phyloP scores from a whole-genome alignment of 2,113 vertebrate genomes.

The Pontoporia blainvillei region DNA sequence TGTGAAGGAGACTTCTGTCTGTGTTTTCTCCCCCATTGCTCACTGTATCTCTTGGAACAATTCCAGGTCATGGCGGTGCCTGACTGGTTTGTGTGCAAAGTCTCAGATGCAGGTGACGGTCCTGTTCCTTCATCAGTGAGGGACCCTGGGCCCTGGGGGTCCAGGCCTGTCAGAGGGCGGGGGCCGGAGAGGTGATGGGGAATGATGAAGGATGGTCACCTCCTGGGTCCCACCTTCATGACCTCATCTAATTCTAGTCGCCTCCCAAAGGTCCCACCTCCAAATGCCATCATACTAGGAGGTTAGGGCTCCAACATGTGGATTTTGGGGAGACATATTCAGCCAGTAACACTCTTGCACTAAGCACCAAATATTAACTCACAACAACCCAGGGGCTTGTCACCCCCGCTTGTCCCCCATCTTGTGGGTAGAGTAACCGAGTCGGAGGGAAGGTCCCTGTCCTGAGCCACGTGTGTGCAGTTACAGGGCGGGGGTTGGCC shows the following conservation, averaged over 20 bases:
- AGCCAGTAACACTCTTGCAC: neutral
- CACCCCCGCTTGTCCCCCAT: neutral
- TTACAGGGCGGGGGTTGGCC: neutral
- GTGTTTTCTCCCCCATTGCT: neutral
- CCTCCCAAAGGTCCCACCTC: neutral
- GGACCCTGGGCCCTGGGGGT: no score
- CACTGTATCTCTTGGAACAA: neutral
- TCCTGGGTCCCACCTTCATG: neutral
- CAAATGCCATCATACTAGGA: neutral
- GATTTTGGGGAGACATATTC: neutral
- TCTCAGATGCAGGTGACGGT: neutral
- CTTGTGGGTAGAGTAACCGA: neutral
- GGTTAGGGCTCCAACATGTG: no score
- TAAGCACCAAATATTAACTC: neutral
- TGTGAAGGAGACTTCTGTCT: neutral
- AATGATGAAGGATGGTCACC: neutral
- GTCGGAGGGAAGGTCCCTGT: neutral
- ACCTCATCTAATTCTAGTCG: neutral
- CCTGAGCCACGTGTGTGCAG: neutral
- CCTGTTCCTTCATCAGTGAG: fast-evolving
- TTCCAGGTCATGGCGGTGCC: neutral
- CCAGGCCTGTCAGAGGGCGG: neutral
- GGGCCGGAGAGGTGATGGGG: neutral
- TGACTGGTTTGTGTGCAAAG: neutral
- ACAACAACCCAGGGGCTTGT: neutral